phyloP scores from a whole-genome alignment of 2,113 vertebrate species.

The Channa maculata region DNA sequence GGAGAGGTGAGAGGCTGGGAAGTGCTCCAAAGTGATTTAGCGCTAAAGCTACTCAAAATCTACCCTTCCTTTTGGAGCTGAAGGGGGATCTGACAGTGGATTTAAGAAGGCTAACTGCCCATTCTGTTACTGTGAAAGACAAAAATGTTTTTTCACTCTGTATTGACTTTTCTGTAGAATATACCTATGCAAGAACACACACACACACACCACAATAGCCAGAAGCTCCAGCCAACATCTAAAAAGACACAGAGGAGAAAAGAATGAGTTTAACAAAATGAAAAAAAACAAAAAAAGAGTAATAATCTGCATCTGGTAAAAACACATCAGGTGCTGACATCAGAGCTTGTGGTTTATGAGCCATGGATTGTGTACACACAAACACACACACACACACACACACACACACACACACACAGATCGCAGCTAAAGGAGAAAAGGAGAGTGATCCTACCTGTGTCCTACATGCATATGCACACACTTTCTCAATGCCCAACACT shows the following conservation, averaged over 20 bases:
- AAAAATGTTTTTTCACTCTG: background rate
- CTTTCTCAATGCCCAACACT: conserved; percentile 21
- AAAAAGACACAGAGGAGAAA: conserved; percentile 39
- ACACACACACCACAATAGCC: conserved; percentile 17
- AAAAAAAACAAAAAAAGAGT: conserved; percentile 59
- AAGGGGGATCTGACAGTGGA: conserved; percentile 42
- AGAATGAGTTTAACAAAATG: conserved; percentile 38
- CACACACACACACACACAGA: conserved; percentile 14
- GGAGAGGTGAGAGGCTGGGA: conserved; percentile 57
- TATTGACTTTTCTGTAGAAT: conserved; percentile 7
- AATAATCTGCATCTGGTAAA: conserved; percentile 65
- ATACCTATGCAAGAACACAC: conserved; percentile 8
- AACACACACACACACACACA: background rate
- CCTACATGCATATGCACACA: conserved; percentile 32
- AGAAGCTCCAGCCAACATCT: conserved; percentile 49
- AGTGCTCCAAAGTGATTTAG: conserved; percentile 58
- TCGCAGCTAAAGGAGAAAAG: background rate
- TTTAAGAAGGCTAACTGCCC: conserved; percentile 43
- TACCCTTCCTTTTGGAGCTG: conserved; percentile 41
- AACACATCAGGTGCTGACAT: conserved; percentile 58
- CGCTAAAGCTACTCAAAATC: conserved; percentile 53
- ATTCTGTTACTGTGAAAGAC: conserved; percentile 31
- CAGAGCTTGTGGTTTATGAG: conserved; percentile 45
- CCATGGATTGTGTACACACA: background rate
- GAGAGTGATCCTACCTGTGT: conserved; percentile 28